Conservation (phyloP, 2,797 vertebrate genomes). For the Danionella dracula region DNA sequence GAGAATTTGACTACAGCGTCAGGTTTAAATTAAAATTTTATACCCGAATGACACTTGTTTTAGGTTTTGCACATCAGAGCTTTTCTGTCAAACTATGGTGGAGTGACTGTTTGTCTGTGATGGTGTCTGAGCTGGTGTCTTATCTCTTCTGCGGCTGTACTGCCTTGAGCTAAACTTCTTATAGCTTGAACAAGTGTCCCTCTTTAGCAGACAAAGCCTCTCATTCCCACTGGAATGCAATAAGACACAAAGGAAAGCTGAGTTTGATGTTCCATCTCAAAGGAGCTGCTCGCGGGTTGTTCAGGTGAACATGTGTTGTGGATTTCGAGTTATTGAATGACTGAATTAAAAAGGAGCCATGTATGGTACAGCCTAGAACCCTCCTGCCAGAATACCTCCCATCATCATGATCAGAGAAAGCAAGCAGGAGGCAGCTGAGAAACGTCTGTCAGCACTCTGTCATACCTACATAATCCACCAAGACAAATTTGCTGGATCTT, state of each 20-base stretch:
- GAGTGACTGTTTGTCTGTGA: no score
- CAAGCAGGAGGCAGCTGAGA: conserved; percentile 9
- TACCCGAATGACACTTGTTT: no score
- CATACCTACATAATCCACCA: conserved; percentile 31
- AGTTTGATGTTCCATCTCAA: conserved; percentile 26
- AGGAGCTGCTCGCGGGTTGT: conserved; percentile 5
- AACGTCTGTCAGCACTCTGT: conserved; percentile 24
- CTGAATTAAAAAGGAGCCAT: background rate
- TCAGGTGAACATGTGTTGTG: conserved; percentile 36
- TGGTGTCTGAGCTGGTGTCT: no score
- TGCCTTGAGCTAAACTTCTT: conserved; percentile 9
- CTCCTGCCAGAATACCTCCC: background rate
- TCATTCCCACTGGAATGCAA: conserved; percentile 40
- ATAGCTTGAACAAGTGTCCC: conserved; percentile 7
- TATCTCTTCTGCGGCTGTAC: background rate
- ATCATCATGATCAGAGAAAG: background rate
- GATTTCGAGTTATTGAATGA: conserved; percentile 24
- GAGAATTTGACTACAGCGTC: no score
- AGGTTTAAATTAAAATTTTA: no score
- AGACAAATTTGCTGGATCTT: conserved; percentile 30
- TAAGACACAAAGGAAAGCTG: conserved; percentile 12
- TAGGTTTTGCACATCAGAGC: no score
- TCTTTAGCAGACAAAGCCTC: conserved; percentile 36
- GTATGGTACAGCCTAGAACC: conserved; percentile 9
- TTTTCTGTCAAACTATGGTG: no score